Conservation (phyloP, 2,113 vertebrate genomes). For the Bubo scandiacus region DNA sequence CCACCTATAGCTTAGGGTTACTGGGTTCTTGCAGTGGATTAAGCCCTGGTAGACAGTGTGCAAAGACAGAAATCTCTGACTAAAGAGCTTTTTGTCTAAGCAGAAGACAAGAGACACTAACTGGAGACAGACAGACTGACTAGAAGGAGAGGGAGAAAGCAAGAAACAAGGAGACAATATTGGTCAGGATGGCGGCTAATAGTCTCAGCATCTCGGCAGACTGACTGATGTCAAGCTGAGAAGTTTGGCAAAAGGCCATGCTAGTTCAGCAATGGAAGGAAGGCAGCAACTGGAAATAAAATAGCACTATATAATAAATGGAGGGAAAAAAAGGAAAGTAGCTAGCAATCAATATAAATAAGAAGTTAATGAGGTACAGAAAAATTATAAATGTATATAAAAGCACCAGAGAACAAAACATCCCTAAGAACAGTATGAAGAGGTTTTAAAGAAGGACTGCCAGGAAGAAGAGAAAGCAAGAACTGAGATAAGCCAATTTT, state of each 20-base stretch:
- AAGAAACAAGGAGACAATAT: not conserved
- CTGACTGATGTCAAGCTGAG: slow-evolving; percentile 36
- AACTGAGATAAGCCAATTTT: not conserved
- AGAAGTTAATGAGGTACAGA: slow-evolving; percentile 54
- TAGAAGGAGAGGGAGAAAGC: not conserved
- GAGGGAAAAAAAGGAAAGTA: slow-evolving; percentile 16
- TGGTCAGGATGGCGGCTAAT: slow-evolving; percentile 25
- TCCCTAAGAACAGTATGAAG: not conserved
- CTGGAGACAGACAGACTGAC: slow-evolving; percentile 55
- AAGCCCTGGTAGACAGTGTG: not conserved
- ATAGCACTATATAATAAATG: slow-evolving; percentile 37
- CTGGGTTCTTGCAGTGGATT: not conserved
- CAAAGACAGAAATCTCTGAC: slow-evolving; percentile 1
- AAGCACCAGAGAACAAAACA: slow-evolving; percentile 6
- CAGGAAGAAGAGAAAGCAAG: not conserved
- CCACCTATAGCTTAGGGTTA: not conserved
- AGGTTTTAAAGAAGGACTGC: not conserved
- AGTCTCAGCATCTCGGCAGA: slow-evolving; percentile 9
- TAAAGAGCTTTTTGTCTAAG: not conserved
- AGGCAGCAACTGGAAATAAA: slow-evolving; percentile 47
- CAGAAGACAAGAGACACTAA: not conserved
- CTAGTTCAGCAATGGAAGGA: not conserved
- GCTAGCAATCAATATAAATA: slow-evolving; percentile 53
- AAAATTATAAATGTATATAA: slow-evolving; percentile 16
- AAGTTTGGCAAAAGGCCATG: slow-evolving; percentile 50